Evolutionary conservation across 2,888 invertebrate genomes (phyloP).

Genomic region (Tetanocera ferruginea): DNA sequence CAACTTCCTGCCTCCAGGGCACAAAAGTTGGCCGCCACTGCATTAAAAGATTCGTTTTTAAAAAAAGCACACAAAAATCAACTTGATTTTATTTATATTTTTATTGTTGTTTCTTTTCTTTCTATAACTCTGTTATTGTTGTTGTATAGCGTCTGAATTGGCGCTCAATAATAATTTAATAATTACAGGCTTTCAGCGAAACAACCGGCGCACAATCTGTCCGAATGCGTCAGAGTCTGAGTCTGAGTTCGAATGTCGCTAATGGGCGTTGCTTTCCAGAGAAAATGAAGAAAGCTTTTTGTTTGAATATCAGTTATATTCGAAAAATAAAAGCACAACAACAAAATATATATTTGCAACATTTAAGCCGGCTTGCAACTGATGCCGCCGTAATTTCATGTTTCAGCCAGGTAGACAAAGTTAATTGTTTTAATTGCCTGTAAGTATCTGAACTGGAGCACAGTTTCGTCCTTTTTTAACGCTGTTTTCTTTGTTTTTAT

Average conservation of each 20-base stretch:
- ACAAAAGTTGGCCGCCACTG: background rate
- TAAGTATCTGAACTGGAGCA: constrained; percentile 19
- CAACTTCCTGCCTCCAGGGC: constrained; percentile 29
- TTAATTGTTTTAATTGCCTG: constrained; percentile 21
- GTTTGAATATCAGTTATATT: no score
- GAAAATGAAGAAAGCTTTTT: constrained; percentile 35
- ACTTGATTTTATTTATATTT: background rate
- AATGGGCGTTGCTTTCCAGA: constrained; percentile 42
- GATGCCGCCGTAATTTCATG: background rate
- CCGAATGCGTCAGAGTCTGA: constrained; percentile 14
- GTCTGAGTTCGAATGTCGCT: constrained; percentile 36
- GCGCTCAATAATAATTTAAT: constrained; percentile 46
- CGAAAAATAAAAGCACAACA: background rate
- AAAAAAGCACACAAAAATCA: background rate
- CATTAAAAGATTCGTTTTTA: background rate
- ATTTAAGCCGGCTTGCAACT: background rate
- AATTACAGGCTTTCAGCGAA: constrained; percentile 42
- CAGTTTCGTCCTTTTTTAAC: background rate
- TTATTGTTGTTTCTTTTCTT: background rate
- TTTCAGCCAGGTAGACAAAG: background rate
- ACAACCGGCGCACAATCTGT: constrained; percentile 22
- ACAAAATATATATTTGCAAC: background rate
- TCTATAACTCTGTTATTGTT: constrained; percentile 20
- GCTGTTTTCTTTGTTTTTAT: no score
- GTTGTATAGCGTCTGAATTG: constrained; percentile 34